Evolutionary conservation across 92 coral and sea anemone species (phyloP), one percentile per base, ranked within the genome.

Genomic region (Paramuricea clavata): DNA sequence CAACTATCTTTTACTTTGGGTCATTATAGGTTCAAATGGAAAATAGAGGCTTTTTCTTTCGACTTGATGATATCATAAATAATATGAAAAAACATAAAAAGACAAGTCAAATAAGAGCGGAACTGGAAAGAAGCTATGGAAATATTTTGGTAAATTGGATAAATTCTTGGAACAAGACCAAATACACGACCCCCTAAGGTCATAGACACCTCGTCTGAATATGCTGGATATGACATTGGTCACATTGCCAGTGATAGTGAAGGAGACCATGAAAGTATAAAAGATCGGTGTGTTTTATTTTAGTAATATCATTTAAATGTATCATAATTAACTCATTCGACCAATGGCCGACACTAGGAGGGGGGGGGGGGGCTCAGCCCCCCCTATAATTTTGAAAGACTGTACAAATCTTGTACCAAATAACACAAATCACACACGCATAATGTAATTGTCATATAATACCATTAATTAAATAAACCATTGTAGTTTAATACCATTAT

Each of bases 1-100:
- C 25, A 8, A 19, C 21, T 21, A 54, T 21, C 13, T 21, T 21
- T 61, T 22, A 52, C n/a, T 25, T 61, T 26, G 1, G 25, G 23
- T 69, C 1, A 25, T 5, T 76, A 39, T 49, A 86, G 89, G 85
- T 76, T 59, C 84, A 86, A 30, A 71, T 86, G 77, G 76, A 77
- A 65, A 77, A 76, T 50, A 86, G 54, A 21, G 81, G 82, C 76
- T 86, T 41, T 47, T 33, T 17, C 33, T 86, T 39, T 54, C 21
- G 62, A 12, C 67, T 69, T 32, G 31, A 69, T 35, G 90, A 85
- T 49, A 60, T 91, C 26, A 75, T 87, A 27, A 91, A 87, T 70
- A 91, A 91, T 52, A 87, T 87, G 81, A 82, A 87, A 32, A 90
- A 90, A 69, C 81, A 86, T 35, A 86, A 65, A 74, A 74, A 67